Conservation (phyloP, 2,888 invertebrate genomes). For the Acanthosepion lycidas region DNA sequence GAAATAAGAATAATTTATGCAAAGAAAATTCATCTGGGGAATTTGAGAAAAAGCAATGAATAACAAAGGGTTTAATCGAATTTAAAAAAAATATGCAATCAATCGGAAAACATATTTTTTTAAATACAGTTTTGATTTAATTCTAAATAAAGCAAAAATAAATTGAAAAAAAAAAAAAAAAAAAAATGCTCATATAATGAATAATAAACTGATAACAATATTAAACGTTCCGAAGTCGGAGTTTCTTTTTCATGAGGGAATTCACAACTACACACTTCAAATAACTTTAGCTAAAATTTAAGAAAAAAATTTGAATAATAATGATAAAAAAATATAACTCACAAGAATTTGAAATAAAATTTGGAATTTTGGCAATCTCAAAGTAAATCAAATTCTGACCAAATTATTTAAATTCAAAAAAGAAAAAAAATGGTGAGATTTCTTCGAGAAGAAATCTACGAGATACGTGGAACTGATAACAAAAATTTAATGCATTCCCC, state of each 20-base stretch:
- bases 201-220: not conserved
- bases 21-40: not conserved
- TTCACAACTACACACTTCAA: not conserved
- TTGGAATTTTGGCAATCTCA: not conserved
- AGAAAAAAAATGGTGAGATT: not conserved
- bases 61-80: not conserved
- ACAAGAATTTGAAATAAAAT: too few relatives aligned
- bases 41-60: not conserved
- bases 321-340: not conserved
- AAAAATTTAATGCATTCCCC: too few relatives aligned
- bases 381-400: slow-evolving; percentile 2
- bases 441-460: not conserved
- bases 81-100: not conserved
- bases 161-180: not conserved
- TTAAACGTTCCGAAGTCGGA: not conserved
- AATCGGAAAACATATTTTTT: not conserved
- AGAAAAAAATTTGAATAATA: not conserved
- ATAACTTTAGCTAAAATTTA: not conserved
- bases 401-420: not conserved
- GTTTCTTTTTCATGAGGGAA: not conserved
- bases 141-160: not conserved
- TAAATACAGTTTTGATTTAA: not conserved
- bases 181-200: not conserved
- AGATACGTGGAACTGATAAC: too few relatives aligned
- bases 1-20: not conserved